These are phyloP conservation scores for Cheilosia vernalis DNA, from an alignment of 2,888 invertebrate species.

Conservation along the genomic window DNA sequence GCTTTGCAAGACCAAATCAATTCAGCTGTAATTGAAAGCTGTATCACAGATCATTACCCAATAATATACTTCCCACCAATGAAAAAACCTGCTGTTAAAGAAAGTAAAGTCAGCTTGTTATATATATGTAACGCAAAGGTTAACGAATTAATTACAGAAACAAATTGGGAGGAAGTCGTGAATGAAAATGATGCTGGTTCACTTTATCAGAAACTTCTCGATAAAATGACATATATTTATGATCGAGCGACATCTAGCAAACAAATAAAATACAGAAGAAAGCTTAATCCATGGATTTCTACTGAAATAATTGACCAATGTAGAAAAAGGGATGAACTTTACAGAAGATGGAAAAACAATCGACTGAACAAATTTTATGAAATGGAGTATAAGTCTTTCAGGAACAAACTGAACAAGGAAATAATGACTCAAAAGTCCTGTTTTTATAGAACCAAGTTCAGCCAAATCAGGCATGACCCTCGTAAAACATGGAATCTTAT, in stretches of 20 bases:
- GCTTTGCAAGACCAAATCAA: neutral
- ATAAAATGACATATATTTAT: conserved; percentile 10
- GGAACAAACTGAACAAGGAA: conserved; percentile 8
- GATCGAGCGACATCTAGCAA: conserved; percentile 7
- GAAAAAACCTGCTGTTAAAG: neutral
- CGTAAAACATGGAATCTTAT: too few species aligned
- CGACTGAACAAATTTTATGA: neutral
- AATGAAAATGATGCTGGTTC: conserved; percentile 15
- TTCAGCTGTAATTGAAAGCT: neutral
- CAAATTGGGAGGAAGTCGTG: conserved; percentile 8
- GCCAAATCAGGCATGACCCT: too few species aligned
- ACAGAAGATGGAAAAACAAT: conserved; percentile 26
- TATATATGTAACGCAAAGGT: conserved; percentile 12
- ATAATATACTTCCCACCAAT: neutral
- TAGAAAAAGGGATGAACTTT: conserved; percentile 22
- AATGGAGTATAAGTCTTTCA: conserved; percentile 2
- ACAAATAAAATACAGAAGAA: conserved; percentile 1
- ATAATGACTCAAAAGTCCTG: neutral
- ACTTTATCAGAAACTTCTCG: neutral
- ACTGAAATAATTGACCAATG: neutral
- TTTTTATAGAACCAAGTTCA: too few species aligned
- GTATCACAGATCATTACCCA: conserved; percentile 5
- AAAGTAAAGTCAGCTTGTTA: neutral
- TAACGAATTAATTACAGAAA: conserved; percentile 11
- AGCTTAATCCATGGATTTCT: conserved; percentile 15